Base-by-base conservation (phyloP, 2,888 invertebrate genomes). In the Phorcus lineatus region DNA sequence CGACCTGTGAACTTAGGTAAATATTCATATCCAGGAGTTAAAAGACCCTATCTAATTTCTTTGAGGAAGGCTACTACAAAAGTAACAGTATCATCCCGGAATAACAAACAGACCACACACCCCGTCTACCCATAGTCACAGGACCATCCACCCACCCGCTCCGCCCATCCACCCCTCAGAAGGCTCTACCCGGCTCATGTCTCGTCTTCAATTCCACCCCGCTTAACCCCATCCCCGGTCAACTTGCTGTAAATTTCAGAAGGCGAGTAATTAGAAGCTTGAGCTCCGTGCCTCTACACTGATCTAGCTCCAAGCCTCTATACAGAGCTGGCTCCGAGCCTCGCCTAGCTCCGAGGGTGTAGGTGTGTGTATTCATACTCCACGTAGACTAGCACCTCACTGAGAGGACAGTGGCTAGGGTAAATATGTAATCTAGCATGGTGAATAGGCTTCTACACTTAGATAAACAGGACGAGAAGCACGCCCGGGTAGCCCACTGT, bases 41-140 rank as follows among this genome's bases (percentile, higher is more conserved):
- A 70, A 70, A 40, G 70, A 70, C 36, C 70, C 70, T 31, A 36
- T 70, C 70, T 70, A 36, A 36, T 70, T 70, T 70, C 70, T 70
- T 70, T 70, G 70, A 70, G 40, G 70, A 31, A 70, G 19, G 4
- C 31, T 24, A 70, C 40, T 31, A 70, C 70, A 70, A 40, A 36
- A 70, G 70, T 70, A 70, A 70, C 70, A 70, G 70, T 70, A 70
- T 70, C 70, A 40, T 70, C 70, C 16, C 70, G n/a, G 70, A 70
- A 70, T 70, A 70, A 70, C 70, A 70, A 70, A 70, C 70, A 70
- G 70, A 70, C 70, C 70, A 70, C 70, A 70, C 70, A 70, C 70
- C 70, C 67, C 19, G 70, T 9, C 70, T 36, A 36, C 70, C 70
- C 70, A 9, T 36, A 40, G 36, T 19, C 36, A 31, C 36, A 36